phyloP scores from a whole-genome alignment of 2,888 invertebrate species.

The Autographa pulchrina region DNA sequence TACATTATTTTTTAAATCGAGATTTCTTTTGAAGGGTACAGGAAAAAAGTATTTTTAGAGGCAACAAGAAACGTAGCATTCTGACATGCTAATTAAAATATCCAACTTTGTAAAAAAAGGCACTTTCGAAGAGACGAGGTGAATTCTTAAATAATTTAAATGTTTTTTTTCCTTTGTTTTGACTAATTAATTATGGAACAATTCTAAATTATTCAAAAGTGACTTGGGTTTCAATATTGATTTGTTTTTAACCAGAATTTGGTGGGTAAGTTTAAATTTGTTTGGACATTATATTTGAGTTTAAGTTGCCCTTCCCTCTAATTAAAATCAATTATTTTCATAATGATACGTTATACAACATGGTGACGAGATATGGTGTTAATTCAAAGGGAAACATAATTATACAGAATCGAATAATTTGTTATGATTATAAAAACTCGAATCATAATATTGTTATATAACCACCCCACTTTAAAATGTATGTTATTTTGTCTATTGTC shows the following conservation, averaged over 20 bases:
- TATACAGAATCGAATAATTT: not conserved
- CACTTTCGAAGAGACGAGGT: not conserved
- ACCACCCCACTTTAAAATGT: no score
- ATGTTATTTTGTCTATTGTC: no score
- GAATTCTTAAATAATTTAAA: not conserved
- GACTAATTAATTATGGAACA: not conserved
- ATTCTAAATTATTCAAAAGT: not conserved
- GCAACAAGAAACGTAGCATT: conserved; percentile 42
- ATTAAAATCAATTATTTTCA: not conserved
- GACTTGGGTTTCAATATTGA: not conserved
- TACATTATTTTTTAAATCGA: conserved; percentile 59
- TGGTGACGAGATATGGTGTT: not conserved
- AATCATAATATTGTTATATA: no score
- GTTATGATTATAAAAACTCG: no score
- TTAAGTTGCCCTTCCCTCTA: not conserved
- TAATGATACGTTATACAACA: no score
- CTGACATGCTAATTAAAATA: conserved; percentile 46
- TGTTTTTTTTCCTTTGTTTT: not conserved
- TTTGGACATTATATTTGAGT: not conserved
- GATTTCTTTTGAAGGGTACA: conserved; percentile 38
- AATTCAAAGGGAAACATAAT: not conserved
- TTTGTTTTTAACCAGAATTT: not conserved
- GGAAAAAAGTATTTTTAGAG: conserved; percentile 46
- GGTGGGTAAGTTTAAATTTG: not conserved
- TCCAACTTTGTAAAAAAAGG: conserved; percentile 15